A percentile compares a stretch with the other conserved stretches of the same genome.
These are phyloP conservation scores for Zonitis immaculata DNA, from an alignment of 2,888 invertebrate species.

Conservation along the genomic window DNA sequence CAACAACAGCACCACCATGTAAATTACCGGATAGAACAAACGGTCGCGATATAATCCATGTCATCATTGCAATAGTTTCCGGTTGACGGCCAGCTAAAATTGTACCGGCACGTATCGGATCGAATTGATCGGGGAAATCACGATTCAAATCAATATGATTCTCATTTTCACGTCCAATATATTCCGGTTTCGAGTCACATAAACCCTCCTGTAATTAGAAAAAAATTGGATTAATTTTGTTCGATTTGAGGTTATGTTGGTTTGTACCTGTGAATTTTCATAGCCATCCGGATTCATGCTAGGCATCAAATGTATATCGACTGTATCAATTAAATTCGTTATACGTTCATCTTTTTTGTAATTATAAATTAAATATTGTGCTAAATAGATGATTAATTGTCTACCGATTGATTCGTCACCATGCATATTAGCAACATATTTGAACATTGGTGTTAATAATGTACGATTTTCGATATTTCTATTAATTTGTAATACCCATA, in stretches of 20 bases:
- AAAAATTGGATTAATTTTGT: neutral
- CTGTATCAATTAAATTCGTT: conserved; percentile 73
- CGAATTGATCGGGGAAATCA: conserved; percentile 88
- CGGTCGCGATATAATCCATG: conserved; percentile 80
- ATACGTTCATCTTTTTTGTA: conserved; percentile 67
- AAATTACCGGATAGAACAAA: conserved; percentile 93
- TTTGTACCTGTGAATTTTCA: conserved; percentile 75
- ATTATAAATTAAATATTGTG: conserved; percentile 75
- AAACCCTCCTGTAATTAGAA: conserved; percentile 62
- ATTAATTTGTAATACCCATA: conserved; percentile 79
- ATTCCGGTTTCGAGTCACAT: conserved; percentile 65
- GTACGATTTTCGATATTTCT: conserved; percentile 58
- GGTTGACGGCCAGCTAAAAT: conserved; percentile 65
- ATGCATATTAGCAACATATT: conserved; percentile 95
- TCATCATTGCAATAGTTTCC: conserved; percentile 84
- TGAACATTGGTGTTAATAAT: conserved; percentile 80
- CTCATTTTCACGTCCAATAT: conserved; percentile 75
- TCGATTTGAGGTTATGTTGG: too few relatives aligned
- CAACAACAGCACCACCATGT: conserved; percentile 96
- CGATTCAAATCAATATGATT: conserved; percentile 80
- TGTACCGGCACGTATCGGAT: conserved; percentile 44
- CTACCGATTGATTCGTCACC: conserved; percentile 90
- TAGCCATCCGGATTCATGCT: conserved; percentile 98
- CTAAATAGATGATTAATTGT: conserved; percentile 76
- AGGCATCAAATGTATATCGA: conserved; percentile 94